Base-by-base conservation (phyloP, 2,797 vertebrate genomes). In the Ceyx erithaca region DNA sequence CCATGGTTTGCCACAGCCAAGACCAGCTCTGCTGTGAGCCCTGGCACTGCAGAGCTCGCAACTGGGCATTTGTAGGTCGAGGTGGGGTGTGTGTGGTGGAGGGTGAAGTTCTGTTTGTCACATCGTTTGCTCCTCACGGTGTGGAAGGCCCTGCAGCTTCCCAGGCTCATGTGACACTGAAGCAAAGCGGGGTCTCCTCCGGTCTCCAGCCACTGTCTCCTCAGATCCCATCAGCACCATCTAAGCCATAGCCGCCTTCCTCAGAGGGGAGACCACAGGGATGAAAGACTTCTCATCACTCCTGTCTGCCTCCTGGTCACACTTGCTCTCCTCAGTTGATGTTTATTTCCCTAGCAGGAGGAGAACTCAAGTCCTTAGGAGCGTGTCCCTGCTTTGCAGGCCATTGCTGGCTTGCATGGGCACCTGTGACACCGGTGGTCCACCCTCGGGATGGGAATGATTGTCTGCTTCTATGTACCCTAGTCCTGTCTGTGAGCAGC, bases 61-160 rank as follows among this genome's bases (percentile, higher is more conserved):
- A 59, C 4, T 0, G 0, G 14, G 35, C 61, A 46, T 73, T 70
- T 21, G 5, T 10, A 6, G 0, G 0, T 14, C 0, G 0, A 59
- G 79, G 33, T 69, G 0, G 4, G 51, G 40, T 49, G 67, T 5
- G 0, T 6, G 33, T 2, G 17, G 67, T 49, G 33, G 80, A 76
- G 80, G 41, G 64, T 3, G 4, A 77, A 48, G 62, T 68, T 92
- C 62, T 93, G 0, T 79, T 77, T 63, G 54, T 75, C 52, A 10
- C 0, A 0, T 69, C 81, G 31, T 72, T 57, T 49, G 82, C 68
- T 76, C 62, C 67, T 80, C 4, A 5, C 3, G 1, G 37, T 77
- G 17, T 28, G 54, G 68, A 67, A 85, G 84, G 73, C 80, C 79
- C 66, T 21, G 13, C 57, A 23, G 49, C 58, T 89, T 69, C 75